Base-by-base conservation (phyloP, 2,888 invertebrate genomes). In the Dolichomitus sp. region DNA sequence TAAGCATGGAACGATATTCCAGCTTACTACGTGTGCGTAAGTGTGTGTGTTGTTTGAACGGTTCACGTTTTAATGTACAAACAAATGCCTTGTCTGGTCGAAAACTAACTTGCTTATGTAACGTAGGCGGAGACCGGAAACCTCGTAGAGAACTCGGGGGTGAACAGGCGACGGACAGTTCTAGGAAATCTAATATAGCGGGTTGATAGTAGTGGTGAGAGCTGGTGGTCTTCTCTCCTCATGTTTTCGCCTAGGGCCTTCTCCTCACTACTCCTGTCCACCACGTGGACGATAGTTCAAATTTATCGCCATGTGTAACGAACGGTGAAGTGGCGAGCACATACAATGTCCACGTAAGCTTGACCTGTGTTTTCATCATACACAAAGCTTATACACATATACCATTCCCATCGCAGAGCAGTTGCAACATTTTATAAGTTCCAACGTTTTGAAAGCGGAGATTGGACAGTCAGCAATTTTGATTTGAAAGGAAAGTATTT, bases 101-200 rank as follows among this genome's bases (percentile, higher is more conserved):
- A 33, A 40, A 72, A 72, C 72, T 72, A 72, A 59, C 72, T 72
- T 59, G 72, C 45, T 72, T 72, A 45, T 30, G 48, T 59, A 45
- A 45, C 57, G 40, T 30, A 45, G 48, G 45, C 30, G 59, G 30
- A 3, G 59, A 48, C 48, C 59, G 59, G 72, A 72, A 59, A 72
- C 42, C 59, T 12, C 12, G 57, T 19, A 7, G 45, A 45, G 72
- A 59, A 42, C 70, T 40, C 27, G 54, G 14, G 12, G 42, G 23
- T n/a, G 48, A 59, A 33, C 42, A 42, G 17, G 40, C 59, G 19
- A 72, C 45, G 59, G 37, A 33, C 72, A 72, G 59, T 72, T 72
- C 27, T 33, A 45, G 72, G 45, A 48, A 72, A 59, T 72, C 59
- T 72, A 59, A 72, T 72, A 57, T 59, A 45, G 72, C 59, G 33